These are phyloP conservation scores for Hydroisotoma schaefferi DNA, from an alignment of 2,888 invertebrate species.

Conservation along the genomic window DNA sequence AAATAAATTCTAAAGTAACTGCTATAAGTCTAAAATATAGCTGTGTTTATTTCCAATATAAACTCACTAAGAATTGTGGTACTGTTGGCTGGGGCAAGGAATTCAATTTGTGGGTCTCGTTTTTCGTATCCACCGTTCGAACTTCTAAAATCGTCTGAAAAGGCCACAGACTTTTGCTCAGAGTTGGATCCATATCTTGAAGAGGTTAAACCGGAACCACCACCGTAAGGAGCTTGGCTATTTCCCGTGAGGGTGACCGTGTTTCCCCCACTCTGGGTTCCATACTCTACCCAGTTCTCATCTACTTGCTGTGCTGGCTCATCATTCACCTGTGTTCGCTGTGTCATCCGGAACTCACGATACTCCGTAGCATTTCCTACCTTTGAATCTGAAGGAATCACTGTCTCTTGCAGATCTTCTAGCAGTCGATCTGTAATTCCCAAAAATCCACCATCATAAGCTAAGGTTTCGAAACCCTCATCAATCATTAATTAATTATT, in stretches of 20 bases:
- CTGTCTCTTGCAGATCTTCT: constrained; percentile 46
- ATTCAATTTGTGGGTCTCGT: constrained; percentile 34
- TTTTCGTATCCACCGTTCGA: constrained; percentile 9
- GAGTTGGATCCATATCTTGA: constrained; percentile 34
- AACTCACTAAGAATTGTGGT: constrained; percentile 42
- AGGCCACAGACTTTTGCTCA: constrained; percentile 43
- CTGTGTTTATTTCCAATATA: too few species aligned
- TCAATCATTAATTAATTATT: constrained; percentile 3
- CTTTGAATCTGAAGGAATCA: constrained; percentile 37
- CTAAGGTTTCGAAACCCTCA: not conserved
- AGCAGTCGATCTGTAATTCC: constrained; percentile 42
- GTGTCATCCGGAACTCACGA: constrained; percentile 43
- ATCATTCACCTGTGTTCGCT: constrained; percentile 35
- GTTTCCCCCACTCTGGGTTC: constrained; percentile 33
- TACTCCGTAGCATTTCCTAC: constrained; percentile 41
- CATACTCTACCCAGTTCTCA: constrained; percentile 47
- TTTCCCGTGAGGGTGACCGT: constrained; percentile 4
- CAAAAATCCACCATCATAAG: too few species aligned
- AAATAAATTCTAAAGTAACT: constrained; percentile 3
- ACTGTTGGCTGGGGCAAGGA: constrained; percentile 39
- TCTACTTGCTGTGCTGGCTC: constrained; percentile 40
- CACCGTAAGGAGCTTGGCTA: constrained; percentile 6
- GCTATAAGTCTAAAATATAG: not conserved
- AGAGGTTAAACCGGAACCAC: constrained; percentile 14
- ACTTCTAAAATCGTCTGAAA: constrained; percentile 36